phyloP scores from a whole-genome alignment of 92 coral and sea anemone species.

The Porites lobata region DNA sequence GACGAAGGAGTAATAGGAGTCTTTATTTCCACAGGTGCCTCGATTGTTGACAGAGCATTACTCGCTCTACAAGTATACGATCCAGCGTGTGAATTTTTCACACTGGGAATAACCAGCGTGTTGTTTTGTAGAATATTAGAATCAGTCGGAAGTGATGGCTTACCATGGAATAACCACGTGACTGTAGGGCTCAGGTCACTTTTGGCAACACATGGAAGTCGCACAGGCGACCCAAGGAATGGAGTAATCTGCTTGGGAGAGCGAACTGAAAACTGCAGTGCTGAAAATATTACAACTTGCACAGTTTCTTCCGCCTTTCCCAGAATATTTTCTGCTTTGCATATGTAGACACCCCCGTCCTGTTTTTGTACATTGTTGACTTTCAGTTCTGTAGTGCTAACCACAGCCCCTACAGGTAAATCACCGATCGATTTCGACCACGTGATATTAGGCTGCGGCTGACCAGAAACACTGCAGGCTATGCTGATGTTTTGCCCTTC shows the following conservation, averaged over 20 bases:
- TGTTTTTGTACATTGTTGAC: constrained; percentile 1
- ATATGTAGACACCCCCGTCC: constrained; percentile 29
- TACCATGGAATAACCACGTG: constrained; percentile 31
- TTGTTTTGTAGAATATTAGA: constrained; percentile 21
- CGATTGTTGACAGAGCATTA: constrained; percentile 29
- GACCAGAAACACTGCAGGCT: constrained; percentile 39
- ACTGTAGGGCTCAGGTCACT: constrained; percentile 26
- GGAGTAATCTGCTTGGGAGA: constrained; percentile 1
- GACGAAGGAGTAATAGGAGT: neutral
- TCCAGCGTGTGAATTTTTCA: constrained; percentile 4
- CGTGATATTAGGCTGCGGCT: constrained; percentile 30
- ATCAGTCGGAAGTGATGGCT: neutral
- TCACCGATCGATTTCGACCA: constrained; percentile 35
- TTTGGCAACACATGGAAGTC: constrained; percentile 35
- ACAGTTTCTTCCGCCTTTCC: no score
- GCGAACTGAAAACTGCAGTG: neutral
- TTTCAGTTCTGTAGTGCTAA: neutral
- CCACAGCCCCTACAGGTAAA: constrained; percentile 8
- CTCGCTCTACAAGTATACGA: constrained; percentile 53
- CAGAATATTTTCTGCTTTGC: constrained; percentile 25
- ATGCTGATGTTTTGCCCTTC: constrained; percentile 33
- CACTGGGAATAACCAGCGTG: constrained; percentile 17
- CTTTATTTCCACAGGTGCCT: constrained; percentile 22
- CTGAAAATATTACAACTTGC: no score
- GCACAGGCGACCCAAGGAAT: neutral